Base-by-base conservation (phyloP, 53 echinoderm and acorn worm species). In the Crossaster papposus region DNA sequence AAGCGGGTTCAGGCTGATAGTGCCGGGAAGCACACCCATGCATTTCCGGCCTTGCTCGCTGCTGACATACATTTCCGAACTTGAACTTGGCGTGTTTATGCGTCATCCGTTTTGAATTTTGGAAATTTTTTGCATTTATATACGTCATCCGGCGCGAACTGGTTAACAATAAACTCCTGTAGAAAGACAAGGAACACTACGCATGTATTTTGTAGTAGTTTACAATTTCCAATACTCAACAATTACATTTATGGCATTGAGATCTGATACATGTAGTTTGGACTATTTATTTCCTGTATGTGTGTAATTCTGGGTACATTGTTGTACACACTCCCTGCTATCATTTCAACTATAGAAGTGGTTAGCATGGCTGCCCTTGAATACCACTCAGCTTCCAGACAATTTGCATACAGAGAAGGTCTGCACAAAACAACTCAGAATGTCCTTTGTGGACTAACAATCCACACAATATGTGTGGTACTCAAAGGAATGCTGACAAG, bases 401-500 rank as follows among this genome's bases (percentile, higher is more conserved):
- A 84, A 84, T 84, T 84, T 84, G 84, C 84, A 84, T 84, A 84
- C 44, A 84, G 9, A 30, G 72, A 84, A 84, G 84, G 84, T 51
- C 72, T 72, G 14, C 7, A 71, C 28, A 13, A 29, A 30, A 36
- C 81, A 68, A 70, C 0, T 70, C 58, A 83, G 36, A 82, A 83
- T 70, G 37, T 68, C 68, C 83, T 44, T 65, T 65, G 63, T 83
- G 34, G 34, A 14, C 31, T n/a, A 26, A 51, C 74, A 73, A 73
- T 73, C 33, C 33, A 33, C 74, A 73, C 34, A 36, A 73, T 73
- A 34, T 70, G 28, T 35, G 4, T 73, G 13, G 74, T 35, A 13
- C 74, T 73, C 24, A 34, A 35, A 14, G 35, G 74, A 73, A 73
- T 73, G 74, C 35, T 34, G n/a, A n/a, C n/a, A n/a, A n/a, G n/a